Percentiles rank a stretch among this genome's conserved stretches.
These are phyloP conservation scores for Phymatocera aterrima DNA, from an alignment of 2,888 invertebrate species.

Conservation along the genomic window DNA sequence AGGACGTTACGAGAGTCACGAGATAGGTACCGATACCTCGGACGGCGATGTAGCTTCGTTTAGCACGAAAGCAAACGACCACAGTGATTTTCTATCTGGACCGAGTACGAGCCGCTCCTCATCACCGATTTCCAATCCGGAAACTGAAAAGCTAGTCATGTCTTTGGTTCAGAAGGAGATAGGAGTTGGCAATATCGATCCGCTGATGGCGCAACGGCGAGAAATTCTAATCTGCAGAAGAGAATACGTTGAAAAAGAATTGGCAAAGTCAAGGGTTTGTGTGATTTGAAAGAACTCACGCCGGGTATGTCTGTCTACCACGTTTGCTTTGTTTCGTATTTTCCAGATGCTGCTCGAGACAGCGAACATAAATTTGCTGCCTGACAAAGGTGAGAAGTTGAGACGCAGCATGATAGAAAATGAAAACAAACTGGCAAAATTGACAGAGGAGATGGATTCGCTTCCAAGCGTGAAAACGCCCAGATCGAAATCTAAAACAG, in stretches of 20 bases:
- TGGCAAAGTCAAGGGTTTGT: constrained; percentile 59
- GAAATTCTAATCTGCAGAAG: constrained; percentile 56
- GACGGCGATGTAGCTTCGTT: background rate
- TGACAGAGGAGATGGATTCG: constrained; percentile 74
- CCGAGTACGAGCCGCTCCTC: background rate
- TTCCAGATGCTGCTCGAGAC: constrained; percentile 56
- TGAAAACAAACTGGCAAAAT: constrained; percentile 74
- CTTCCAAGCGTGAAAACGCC: constrained; percentile 15
- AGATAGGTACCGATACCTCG: background rate
- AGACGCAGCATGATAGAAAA: constrained; percentile 75
- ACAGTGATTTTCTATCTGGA: background rate
- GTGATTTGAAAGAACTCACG: no score
- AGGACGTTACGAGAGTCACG: background rate
- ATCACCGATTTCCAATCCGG: constrained; percentile 69
- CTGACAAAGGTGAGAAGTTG: constrained; percentile 81
- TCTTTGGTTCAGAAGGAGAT: constrained; percentile 58
- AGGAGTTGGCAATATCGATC: constrained; percentile 57
- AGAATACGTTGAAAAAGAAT: constrained; percentile 54
- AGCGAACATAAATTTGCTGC: constrained; percentile 74
- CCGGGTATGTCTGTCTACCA: no score
- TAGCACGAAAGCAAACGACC: background rate
- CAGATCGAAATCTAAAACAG: no score
- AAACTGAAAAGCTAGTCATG: constrained; percentile 66
- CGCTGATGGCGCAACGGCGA: constrained; percentile 60
- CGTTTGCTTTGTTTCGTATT: no score